Evolutionary conservation across 2,113 vertebrate species (phyloP), one percentile per base, ranked within the genome.

Genomic region (Psittacula cyanocephala): DNA sequence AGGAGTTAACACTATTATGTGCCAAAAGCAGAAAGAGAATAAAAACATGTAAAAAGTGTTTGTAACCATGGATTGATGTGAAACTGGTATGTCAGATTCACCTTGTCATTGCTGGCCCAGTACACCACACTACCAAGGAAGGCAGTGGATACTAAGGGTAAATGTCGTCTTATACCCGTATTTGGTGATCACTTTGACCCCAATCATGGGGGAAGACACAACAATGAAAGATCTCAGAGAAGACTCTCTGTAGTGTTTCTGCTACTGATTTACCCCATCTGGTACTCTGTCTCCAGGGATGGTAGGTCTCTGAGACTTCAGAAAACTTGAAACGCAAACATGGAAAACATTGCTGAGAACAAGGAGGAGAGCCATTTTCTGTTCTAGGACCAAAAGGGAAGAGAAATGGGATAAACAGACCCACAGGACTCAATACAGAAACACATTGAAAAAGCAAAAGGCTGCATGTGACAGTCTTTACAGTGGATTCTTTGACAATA

Each of bases 181-280:
- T 78, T 91, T 70, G 13, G 22, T 81, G 60, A 53, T 55, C 47
- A n/a, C 10, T 84, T 94, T 84, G 81, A 52, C 60, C 33, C 41
- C 43, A 78, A 1, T 28, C 23, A 35, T 35, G 18, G 11, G 24
- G 84, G 29, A 91, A 76, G 70, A 82, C 49, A 88, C 74, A 76
- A 28, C 35, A 86, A 29, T 0, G 4, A 63, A 80, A 63, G 20
- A 43, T 31, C 43, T 88, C 76, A 80, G 50, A 81, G 55, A 29
- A 5, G 29, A 41, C 18, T 74, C 72, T 78, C 53, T 72, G 27
- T 59, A 63, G 39, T 28, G 46, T 70, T 96, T 89, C 91, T 93
- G 89, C 46, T 55, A 52, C 74, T 95, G 86, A 89, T 95, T 89
- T 94, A 76, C 15, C 24, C n/a, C 49, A 49, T 93, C 70, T 96